Base-by-base conservation (phyloP, 2,797 vertebrate genomes). In the Sebastes taczanowskii region DNA sequence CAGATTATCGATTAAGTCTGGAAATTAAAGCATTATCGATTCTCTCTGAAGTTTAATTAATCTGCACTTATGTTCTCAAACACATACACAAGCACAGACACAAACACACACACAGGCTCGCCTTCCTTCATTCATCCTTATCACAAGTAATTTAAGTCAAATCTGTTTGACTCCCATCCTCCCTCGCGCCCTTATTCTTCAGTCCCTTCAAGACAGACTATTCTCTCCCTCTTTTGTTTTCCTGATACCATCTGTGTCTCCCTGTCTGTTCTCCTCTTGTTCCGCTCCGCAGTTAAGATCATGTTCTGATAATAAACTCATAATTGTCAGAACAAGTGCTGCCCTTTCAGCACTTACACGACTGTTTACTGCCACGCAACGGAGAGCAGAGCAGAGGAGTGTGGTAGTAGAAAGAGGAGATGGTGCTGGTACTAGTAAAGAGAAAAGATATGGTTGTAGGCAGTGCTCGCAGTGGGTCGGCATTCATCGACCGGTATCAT, bases 41-140 rank as follows among this genome's bases (percentile, higher is more conserved):
- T 80, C 62, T 78, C 78, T 92, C 94, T 93, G 84, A 88, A 93
- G 93, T 94, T 89, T 74, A 92, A 94, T 96, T 94, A 92, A 95
- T 95, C 92, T 88, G 90, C 86, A 79, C 79, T 91, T 88, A 87
- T 82, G 84, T 84, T 79, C 75, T 79, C 55, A 83, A 76, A 87
- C 65, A 79, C 4, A 34, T 29, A 5, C 74, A 68, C 65, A 60
- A 34, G n/a, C 64, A 49, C 58, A 14, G 22, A 5, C 65, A 60
- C 60, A 58, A 34, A 60, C 49, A 72, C 58, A 74, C 81, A 75
- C 32, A 64, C 29, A 65, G 16, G 7, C 72, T 58, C 0, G 27
- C 73, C 42, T 52, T 69, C 77, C 78, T 77, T 76, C 83, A 71
- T 88, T 83, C 83, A 81, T 79, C 77, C 83, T 86, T 85, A 88